Percentiles rank a stretch among this genome's conserved stretches.
phyloP scores from a whole-genome alignment of 2,113 vertebrate species.

The Procavia capensis region DNA sequence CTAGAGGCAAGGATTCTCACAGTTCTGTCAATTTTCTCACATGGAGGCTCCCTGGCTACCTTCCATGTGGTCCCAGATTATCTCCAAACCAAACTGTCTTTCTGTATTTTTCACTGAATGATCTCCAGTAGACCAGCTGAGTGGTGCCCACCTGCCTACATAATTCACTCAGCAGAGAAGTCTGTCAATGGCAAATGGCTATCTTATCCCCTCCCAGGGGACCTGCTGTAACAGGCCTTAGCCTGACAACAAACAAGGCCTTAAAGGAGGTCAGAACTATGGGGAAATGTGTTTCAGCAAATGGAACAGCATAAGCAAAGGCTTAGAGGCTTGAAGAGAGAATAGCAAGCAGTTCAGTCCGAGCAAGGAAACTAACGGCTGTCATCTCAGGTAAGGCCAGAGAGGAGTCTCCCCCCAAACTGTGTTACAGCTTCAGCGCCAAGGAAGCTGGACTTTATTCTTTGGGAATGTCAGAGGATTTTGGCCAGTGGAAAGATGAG shows the following conservation, averaged over 20 bases:
- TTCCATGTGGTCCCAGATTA: not conserved
- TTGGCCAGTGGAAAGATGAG: not conserved
- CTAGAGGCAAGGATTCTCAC: not conserved
- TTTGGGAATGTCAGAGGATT: not conserved
- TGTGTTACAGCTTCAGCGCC: not conserved
- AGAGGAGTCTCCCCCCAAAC: not conserved
- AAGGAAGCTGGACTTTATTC: not conserved
- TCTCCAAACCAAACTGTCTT: not conserved
- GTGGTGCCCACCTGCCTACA: not conserved
- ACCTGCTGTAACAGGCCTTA: not conserved
- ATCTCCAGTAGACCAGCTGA: not conserved
- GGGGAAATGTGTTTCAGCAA: not conserved
- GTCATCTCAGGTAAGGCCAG: not conserved
- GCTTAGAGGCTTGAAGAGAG: not conserved
- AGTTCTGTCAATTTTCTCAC: not conserved
- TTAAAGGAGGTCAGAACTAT: not conserved
- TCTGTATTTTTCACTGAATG: not conserved
- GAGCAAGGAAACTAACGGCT: not conserved
- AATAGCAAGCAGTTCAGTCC: not conserved
- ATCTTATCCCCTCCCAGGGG: rapidly evolving
- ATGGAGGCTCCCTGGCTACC: not conserved
- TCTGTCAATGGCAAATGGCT: not conserved
- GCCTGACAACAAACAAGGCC: not conserved
- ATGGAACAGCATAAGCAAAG: not conserved
- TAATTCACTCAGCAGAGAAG: not conserved